phyloP scores from a whole-genome alignment of 1,140 invertebrate species.

The Pogonus chalceus region DNA sequence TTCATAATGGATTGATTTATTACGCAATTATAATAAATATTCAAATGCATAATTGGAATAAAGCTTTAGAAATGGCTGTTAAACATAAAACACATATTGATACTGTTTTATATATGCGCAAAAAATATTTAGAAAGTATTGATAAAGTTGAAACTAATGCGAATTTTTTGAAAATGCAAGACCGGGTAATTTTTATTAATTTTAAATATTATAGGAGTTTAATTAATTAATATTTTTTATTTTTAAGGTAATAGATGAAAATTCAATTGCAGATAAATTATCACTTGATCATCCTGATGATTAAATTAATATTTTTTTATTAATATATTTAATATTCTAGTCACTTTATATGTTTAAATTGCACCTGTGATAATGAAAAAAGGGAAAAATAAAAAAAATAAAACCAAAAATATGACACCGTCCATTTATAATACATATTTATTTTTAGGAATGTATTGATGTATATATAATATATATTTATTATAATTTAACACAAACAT shows the following conservation, averaged over 20 bases:
- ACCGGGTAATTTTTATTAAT: constrained; percentile 39
- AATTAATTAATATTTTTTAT: neutral
- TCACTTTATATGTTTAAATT: neutral
- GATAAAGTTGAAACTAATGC: constrained; percentile 68
- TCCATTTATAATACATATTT: neutral
- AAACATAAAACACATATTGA: constrained; percentile 71
- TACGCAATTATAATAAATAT: constrained; percentile 74
- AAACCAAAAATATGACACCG: no score
- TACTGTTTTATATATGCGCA: constrained; percentile 63
- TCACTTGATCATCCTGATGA: neutral
- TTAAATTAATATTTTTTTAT: constrained; percentile 2
- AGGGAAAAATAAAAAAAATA: no score
- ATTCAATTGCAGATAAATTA: constrained; percentile 2
- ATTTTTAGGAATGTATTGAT: neutral
- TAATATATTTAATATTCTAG: neutral
- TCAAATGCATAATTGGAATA: constrained; percentile 77
- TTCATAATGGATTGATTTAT: constrained; percentile 65
- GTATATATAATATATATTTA: neutral
- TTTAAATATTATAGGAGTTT: neutral
- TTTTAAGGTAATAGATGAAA: constrained; percentile 10
- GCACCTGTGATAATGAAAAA: no score
- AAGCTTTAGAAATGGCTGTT: constrained; percentile 74
- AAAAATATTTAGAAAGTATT: constrained; percentile 62
- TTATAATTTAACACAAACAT: no score
- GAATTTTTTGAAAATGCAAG: constrained; percentile 52